phyloP scores from a whole-genome alignment of 2,888 invertebrate genomes.

The Calameuta filiformis region DNA sequence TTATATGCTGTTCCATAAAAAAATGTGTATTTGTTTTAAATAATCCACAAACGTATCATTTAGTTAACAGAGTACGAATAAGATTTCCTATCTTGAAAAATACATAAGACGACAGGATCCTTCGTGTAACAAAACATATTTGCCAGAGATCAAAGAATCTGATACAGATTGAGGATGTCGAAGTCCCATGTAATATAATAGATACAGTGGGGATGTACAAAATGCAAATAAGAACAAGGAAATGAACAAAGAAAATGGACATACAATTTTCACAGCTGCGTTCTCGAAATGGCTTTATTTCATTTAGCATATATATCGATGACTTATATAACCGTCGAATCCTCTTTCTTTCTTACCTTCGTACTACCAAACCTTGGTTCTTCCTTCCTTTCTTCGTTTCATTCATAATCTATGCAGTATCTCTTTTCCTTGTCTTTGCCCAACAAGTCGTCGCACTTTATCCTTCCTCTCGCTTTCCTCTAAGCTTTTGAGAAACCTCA shows the following conservation, averaged over 20 bases:
- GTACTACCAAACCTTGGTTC: not conserved
- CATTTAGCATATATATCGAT: not conserved
- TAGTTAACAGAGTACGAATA: too few species aligned
- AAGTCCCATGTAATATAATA: not conserved
- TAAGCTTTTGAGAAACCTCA: not conserved
- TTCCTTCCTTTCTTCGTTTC: not conserved
- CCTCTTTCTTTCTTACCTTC: not conserved
- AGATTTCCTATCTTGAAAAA: not conserved
- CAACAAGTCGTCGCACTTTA: not conserved
- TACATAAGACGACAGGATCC: not conserved
- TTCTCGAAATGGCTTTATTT: not conserved
- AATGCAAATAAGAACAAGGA: not conserved
- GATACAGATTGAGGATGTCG: not conserved
- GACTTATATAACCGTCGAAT: not conserved
- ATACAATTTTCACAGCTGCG: conserved; percentile 5
- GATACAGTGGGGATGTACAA: not conserved
- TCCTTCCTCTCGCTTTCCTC: not conserved
- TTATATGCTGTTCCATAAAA: not conserved
- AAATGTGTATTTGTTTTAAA: not conserved
- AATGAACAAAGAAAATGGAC: conserved; percentile 1
- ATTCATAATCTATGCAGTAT: not conserved
- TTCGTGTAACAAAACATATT: not conserved
- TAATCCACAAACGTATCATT: not conserved
- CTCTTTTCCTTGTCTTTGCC: not conserved
- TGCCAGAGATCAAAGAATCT: not conserved